Conservation (phyloP, 2,797 vertebrate genomes). For the Paguma larvata region DNA sequence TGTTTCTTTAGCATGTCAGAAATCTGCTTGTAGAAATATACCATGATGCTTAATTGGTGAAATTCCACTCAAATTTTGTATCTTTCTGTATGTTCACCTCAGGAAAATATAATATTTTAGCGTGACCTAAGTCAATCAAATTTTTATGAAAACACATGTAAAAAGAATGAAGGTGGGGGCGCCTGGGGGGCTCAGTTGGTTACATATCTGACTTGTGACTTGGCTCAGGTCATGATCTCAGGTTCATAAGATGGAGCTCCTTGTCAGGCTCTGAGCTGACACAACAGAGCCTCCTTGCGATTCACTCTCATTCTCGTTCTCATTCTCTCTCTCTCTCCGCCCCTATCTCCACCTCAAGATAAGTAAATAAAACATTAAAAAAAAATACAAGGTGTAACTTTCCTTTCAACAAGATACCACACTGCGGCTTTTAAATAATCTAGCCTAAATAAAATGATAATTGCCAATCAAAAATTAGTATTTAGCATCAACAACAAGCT, state of each 20-base stretch:
- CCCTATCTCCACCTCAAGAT: no score
- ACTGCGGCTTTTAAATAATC: not conserved
- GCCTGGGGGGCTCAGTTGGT: no score
- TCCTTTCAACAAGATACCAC: not conserved
- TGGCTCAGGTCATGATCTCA: no score
- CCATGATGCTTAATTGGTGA: not conserved
- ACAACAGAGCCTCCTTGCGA: no score
- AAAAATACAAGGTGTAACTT: not conserved
- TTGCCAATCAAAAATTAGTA: not conserved
- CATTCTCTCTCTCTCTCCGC: no score
- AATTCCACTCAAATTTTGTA: not conserved
- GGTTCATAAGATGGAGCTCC: no score
- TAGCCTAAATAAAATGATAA: not conserved
- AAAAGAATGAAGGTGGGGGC: not conserved
- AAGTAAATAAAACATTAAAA: no score
- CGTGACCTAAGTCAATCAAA: not conserved
- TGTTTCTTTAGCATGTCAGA: conserved; percentile 42
- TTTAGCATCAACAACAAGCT: not conserved
- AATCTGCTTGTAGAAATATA: conserved; percentile 49
- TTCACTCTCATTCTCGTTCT: no score
- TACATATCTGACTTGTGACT: no score
- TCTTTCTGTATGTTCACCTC: conserved; percentile 54
- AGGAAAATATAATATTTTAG: not conserved
- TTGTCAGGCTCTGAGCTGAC: no score
- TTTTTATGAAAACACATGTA: not conserved